Evolutionary conservation across 2,113 vertebrate species (phyloP).

Genomic region (Syrmaticus mikado): DNA sequence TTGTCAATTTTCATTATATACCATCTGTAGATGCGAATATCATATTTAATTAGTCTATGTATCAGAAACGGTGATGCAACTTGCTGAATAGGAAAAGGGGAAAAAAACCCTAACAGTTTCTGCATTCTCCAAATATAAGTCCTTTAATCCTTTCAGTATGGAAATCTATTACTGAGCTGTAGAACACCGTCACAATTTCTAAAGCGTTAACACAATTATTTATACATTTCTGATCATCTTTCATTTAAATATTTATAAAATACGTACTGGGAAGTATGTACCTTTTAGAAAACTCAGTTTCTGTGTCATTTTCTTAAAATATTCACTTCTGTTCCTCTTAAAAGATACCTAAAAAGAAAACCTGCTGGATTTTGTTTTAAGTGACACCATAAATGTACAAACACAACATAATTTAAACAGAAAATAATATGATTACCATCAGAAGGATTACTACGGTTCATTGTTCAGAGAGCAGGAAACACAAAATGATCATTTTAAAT

Average conservation of each 20-base stretch:
- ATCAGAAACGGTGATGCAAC: neutral
- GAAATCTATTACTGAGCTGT: conserved; percentile 42
- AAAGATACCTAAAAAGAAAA: conserved; percentile 62
- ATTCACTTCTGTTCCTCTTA: conserved; percentile 48
- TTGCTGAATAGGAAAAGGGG: neutral
- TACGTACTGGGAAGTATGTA: conserved; percentile 37
- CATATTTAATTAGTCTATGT: neutral
- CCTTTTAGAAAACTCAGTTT: conserved; percentile 64
- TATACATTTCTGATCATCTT: conserved; percentile 66
- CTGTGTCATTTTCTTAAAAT: conserved; percentile 61
- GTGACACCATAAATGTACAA: conserved; percentile 67
- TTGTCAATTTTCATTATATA: conserved; percentile 12
- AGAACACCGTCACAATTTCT: conserved; percentile 2
- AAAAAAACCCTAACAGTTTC: neutral
- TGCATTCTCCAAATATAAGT: conserved; percentile 41
- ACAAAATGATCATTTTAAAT: conserved; percentile 69
- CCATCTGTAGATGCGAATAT: neutral
- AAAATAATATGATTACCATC: conserved; percentile 68
- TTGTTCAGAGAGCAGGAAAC: conserved; percentile 74
- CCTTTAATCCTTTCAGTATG: conserved; percentile 43
- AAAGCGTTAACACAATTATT: conserved; percentile 59
- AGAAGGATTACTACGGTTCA: conserved; percentile 70
- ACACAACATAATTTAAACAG: conserved; percentile 74
- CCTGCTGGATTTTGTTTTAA: conserved; percentile 70
- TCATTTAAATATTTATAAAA: conserved; percentile 72